Conservation (phyloP, 2,113 vertebrate genomes). For the Parotia lawesii region DNA sequence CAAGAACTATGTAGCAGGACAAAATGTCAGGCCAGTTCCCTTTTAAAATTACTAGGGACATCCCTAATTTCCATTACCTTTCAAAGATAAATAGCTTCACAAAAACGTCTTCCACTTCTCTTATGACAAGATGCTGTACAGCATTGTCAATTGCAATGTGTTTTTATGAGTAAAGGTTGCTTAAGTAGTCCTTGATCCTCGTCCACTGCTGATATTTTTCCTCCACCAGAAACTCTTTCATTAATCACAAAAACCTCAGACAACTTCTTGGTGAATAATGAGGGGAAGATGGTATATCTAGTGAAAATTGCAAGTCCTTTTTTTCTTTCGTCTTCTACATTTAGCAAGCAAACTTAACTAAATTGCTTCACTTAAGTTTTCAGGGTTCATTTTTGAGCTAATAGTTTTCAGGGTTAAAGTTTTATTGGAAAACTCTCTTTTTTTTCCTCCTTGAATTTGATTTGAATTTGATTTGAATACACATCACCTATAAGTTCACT, state of each 20-base stretch:
- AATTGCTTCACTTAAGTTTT: not conserved
- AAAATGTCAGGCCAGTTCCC: not conserved
- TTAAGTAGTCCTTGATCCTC: not conserved
- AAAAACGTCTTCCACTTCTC: not conserved
- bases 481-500: not conserved
- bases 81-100: not conserved
- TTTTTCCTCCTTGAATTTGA: not conserved
- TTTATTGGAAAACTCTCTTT: not conserved
- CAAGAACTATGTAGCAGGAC: not conserved
- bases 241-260: not conserved
- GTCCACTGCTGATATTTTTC: not conserved
- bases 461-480: not conserved
- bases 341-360: not conserved
- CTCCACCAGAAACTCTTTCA: not conserved
- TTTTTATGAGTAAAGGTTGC: not conserved
- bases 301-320: not conserved
- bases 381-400: not conserved
- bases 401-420: not conserved
- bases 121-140: not conserved
- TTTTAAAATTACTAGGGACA: not conserved
- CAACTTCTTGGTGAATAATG: not conserved
- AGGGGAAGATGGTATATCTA: not conserved
- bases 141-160: not conserved
- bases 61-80: not conserved
- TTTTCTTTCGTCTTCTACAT: not conserved